phyloP scores from a whole-genome alignment of 2,113 vertebrate species.

The Anarhynchus alexandrinus region DNA sequence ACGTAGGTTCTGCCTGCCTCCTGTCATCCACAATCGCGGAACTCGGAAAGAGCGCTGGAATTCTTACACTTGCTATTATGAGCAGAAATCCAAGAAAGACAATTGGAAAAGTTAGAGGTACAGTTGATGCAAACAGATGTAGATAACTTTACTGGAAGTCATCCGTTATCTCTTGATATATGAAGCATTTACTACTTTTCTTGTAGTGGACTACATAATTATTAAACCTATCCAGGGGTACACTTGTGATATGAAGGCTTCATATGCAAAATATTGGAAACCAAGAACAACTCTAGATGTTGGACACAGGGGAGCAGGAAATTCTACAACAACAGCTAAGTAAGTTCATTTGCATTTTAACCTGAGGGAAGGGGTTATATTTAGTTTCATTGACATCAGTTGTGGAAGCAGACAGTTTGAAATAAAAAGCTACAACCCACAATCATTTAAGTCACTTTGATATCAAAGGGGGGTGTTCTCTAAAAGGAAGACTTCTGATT shows the following conservation, averaged over 20 bases:
- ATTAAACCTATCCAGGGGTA: conserved; percentile 87
- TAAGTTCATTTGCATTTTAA: conserved; percentile 62
- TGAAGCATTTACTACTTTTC: not conserved
- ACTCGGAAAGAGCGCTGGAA: conserved; percentile 83
- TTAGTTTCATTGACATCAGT: not conserved
- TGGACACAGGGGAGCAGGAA: conserved; percentile 93
- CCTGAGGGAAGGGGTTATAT: not conserved
- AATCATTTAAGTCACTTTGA: not conserved
- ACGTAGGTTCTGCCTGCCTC: conserved; percentile 90
- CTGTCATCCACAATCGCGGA: conserved; percentile 90
- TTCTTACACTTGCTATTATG: conserved; percentile 94
- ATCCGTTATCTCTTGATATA: not conserved
- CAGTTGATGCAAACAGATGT: not conserved
- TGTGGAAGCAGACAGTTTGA: not conserved
- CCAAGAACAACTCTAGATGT: conserved; percentile 88
- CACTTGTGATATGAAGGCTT: conserved; percentile 86
- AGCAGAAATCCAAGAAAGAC: conserved; percentile 89
- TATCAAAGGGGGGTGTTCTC: not conserved
- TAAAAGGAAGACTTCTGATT: not conserved
- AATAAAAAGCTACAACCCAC: not conserved
- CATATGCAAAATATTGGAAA: conserved; percentile 91
- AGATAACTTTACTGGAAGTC: not conserved
- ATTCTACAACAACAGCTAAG: conserved; percentile 85
- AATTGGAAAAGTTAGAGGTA: conserved; percentile 96
- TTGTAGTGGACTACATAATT: conserved; percentile 92